Conservation (phyloP, 2,888 invertebrate genomes). For the Sisyra nigra region DNA sequence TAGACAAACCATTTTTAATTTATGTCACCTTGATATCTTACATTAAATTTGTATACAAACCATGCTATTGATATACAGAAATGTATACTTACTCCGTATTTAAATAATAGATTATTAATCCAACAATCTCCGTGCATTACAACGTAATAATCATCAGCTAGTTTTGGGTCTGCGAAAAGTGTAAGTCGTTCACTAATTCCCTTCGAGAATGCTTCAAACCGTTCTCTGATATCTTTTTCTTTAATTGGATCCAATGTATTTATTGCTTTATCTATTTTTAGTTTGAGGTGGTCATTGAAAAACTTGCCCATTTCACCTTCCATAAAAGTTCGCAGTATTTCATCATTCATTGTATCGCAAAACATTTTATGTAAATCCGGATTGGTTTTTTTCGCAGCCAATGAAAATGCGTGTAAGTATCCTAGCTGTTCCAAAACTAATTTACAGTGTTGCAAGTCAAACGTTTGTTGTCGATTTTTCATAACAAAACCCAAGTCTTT, state of each 20-base stretch:
- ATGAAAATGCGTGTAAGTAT: conserved; percentile 4
- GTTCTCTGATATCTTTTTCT: conserved; percentile 1
- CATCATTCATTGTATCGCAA: not conserved
- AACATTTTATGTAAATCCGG: not conserved
- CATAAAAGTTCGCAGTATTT: not conserved
- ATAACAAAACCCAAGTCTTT: not conserved
- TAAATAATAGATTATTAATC: conserved; percentile 18
- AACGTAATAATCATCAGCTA: conserved; percentile 14
- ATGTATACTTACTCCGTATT: conserved; percentile 14
- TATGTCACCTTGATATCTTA: no score
- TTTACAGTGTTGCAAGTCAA: conserved; percentile 2
- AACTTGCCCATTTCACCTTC: no score
- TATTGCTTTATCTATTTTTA: not conserved
- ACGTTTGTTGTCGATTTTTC: conserved; percentile 4
- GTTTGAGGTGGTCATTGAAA: not conserved
- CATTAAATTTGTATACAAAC: no score
- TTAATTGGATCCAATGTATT: not conserved
- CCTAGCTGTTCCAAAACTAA: conserved; percentile 5
- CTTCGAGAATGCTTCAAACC: conserved; percentile 11
- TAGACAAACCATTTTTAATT: no score
- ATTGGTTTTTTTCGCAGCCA: conserved; percentile 1
- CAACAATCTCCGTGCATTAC: conserved; percentile 18
- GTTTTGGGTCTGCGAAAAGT: conserved; percentile 8
- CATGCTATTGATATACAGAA: not conserved
- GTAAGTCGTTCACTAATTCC: conserved; percentile 6